Evolutionary conservation across 2,888 invertebrate genomes (phyloP).

Genomic region (Mamestra brassicae): DNA sequence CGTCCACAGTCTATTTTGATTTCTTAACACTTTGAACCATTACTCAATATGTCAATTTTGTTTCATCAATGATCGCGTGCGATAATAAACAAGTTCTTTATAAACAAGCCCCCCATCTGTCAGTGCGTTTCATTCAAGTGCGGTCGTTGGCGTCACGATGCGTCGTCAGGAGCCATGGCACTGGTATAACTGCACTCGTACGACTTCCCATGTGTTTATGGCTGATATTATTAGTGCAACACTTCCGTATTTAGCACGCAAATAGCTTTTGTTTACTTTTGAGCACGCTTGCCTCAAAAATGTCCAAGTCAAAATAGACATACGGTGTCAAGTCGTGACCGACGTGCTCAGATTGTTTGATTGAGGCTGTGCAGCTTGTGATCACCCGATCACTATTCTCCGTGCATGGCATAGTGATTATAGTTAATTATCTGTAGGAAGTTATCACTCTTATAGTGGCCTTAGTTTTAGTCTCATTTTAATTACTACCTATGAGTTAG

Average conservation of each 20-base stretch:
- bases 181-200: slow-evolving; percentile 74
- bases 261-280: slow-evolving; percentile 64
- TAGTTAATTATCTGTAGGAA: slow-evolving; percentile 43
- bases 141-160: slow-evolving; percentile 67
- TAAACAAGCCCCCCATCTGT: slow-evolving; percentile 37
- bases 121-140: slow-evolving; percentile 63
- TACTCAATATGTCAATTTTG: slow-evolving; percentile 28
- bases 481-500: slow-evolving; percentile 27
- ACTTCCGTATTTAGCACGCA: slow-evolving; percentile 70
- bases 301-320: slow-evolving; percentile 28
- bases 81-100: slow-evolving; percentile 29
- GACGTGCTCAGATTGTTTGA: slow-evolving; percentile 53
- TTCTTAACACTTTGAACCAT: slow-evolving; percentile 30
- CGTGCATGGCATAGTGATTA: slow-evolving; percentile 50
- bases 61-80: slow-evolving; percentile 28
- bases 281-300: slow-evolving; percentile 24
- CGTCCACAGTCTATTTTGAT: slow-evolving; percentile 40
- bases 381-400: slow-evolving; percentile 44
- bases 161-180: slow-evolving; percentile 62
- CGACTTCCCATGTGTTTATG: slow-evolving; percentile 71
- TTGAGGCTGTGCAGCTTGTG: slow-evolving; percentile 34
- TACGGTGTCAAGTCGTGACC: slow-evolving; percentile 37
- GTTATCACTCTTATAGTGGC: slow-evolving; percentile 35
- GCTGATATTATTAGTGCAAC: slow-evolving; percentile 69
- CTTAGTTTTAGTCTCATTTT: slow-evolving; percentile 30